phyloP scores from a whole-genome alignment of 2,888 invertebrate genomes.

The Pristionchus entomophagus region DNA sequence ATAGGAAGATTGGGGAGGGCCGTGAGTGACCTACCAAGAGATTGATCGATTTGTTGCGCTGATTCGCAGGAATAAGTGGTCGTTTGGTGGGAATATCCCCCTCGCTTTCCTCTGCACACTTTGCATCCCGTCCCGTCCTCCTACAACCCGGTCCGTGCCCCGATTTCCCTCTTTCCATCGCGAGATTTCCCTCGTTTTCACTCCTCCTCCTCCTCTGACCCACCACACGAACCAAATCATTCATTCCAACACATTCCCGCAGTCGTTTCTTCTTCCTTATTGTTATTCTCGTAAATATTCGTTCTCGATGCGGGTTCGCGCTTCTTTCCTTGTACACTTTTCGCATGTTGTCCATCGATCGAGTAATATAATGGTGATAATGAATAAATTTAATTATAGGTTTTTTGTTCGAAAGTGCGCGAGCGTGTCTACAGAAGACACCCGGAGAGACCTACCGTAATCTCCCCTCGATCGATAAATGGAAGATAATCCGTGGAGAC shows the following conservation, averaged over 20 bases:
- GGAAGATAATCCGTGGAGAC: slow-evolving; percentile 47
- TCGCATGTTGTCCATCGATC: not conserved
- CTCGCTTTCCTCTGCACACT: too few species aligned
- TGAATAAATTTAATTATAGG: not conserved
- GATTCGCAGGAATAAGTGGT: not conserved
- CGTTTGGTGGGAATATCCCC: not conserved
- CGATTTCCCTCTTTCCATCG: too few species aligned
- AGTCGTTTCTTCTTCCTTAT: not conserved
- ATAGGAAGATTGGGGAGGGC: too few species aligned
- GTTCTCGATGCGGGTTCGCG: not conserved
- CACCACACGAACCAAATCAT: not conserved
- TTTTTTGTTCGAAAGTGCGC: not conserved
- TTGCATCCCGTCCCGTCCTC: too few species aligned
- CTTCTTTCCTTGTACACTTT: not conserved
- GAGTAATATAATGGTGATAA: not conserved
- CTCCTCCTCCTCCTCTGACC: slow-evolving; percentile 1
- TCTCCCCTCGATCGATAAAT: slow-evolving; percentile 29
- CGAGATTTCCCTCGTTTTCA: slow-evolving; percentile 18
- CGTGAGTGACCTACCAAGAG: not conserved
- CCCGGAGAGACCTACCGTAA: not conserved
- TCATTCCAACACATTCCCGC: not conserved
- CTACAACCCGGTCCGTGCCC: slow-evolving; percentile 18
- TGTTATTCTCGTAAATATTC: not conserved
- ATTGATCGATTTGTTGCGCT: not conserved
- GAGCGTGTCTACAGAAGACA: not conserved